phyloP scores from a whole-genome alignment of 2,797 vertebrate genomes.

The Dendrocincla tyrannina region DNA sequence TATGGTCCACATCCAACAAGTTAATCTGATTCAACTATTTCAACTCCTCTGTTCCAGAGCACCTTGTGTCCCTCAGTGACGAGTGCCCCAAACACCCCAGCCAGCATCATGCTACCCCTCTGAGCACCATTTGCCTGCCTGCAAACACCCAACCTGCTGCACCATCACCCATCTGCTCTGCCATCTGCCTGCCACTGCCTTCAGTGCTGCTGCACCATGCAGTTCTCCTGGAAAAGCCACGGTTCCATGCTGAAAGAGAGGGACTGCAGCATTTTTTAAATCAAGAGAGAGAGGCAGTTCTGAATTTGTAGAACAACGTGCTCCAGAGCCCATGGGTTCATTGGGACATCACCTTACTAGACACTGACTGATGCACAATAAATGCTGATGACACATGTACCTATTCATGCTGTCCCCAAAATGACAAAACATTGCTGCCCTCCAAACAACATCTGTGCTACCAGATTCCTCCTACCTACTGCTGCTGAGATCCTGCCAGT shows the following conservation, averaged over 20 bases:
- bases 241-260: background rate
- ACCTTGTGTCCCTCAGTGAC: background rate
- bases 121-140: background rate
- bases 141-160: background rate
- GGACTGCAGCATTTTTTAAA: background rate
- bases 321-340: fast-evolving
- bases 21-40: background rate
- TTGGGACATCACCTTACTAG: background rate
- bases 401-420: background rate
- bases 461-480: background rate
- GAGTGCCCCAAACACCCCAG: fast-evolving
- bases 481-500: background rate
- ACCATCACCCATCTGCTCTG: background rate
- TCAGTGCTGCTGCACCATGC: background rate
- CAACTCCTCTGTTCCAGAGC: background rate
- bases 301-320: fast-evolving
- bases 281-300: background rate
- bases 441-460: background rate
- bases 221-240: background rate
- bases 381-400: background rate
- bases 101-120: fast-evolving
- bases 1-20: background rate
- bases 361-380: background rate
- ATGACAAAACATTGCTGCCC: background rate
- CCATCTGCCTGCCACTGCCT: background rate